phyloP scores from a whole-genome alignment of 2,888 invertebrate genomes.

The Meliscaeva auricollis region DNA sequence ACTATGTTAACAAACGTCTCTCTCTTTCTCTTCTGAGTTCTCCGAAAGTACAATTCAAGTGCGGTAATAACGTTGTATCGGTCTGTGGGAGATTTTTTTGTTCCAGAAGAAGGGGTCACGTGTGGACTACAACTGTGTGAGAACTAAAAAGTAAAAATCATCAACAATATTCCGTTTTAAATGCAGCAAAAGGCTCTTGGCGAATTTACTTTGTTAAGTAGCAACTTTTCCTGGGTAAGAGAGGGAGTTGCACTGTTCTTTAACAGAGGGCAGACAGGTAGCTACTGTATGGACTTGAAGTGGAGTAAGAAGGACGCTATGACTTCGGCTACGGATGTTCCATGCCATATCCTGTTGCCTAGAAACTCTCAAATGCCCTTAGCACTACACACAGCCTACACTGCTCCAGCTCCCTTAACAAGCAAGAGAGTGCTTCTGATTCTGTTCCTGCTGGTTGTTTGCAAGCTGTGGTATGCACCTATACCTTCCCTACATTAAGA shows the following conservation, averaged over 20 bases:
- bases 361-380: slow-evolving; percentile 63
- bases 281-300: slow-evolving; percentile 42
- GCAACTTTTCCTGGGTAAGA: slow-evolving; percentile 45
- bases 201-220: slow-evolving; percentile 67
- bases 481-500: neutral
- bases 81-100: slow-evolving; percentile 66
- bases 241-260: slow-evolving; percentile 50
- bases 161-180: slow-evolving; percentile 60
- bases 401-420: slow-evolving; percentile 1
- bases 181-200: slow-evolving; percentile 48
- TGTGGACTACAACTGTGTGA: no score
- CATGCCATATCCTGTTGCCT: slow-evolving; percentile 73
- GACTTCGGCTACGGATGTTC: slow-evolving; percentile 53
- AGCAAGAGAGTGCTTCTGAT: neutral
- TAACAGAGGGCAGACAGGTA: slow-evolving; percentile 28
- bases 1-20: slow-evolving; percentile 55
- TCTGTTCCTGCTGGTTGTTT: slow-evolving; percentile 1
- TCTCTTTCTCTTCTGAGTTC: neutral
- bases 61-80: slow-evolving; percentile 69
- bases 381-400: slow-evolving; percentile 39
- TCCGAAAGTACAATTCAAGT: no score
- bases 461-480: no score
- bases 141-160: slow-evolving; percentile 52
- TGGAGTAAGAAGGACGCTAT: slow-evolving; percentile 64
- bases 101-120: slow-evolving; percentile 39